Evolutionary conservation across 2,797 vertebrate genomes (phyloP), one percentile per base, ranked within the genome.

Genomic region (Orientallactaga sibirica): DNA sequence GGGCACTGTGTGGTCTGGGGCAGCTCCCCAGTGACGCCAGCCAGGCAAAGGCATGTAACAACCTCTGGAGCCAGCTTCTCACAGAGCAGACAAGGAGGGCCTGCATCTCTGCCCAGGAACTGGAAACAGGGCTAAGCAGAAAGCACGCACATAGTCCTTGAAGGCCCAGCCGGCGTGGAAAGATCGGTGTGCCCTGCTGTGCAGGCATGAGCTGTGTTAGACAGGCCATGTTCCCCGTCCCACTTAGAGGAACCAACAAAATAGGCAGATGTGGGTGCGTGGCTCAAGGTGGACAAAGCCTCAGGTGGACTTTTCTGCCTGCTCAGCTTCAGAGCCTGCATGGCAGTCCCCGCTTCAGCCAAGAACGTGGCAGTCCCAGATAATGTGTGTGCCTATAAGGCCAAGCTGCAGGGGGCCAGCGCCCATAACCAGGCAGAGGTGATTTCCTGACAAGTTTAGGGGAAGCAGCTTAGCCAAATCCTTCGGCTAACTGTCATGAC

Each of bases 351-450:
- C 20, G 41, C 76, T 24, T 10, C 70, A 9, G 52, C 25, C 5
- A 7, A 52, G 8, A 86, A 29, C 1, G 20, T 29, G 9, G 83
- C 19, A 2, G 7, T 27, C 33, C 48, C 66, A 5, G 33, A 19
- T 48, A 75, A 61, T 12, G 0, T 22, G 1, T 19, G 61, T 43
- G 66, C 76, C n/a, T 20, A 15, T n/a, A 37, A 55, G 64, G 84
- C 64, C 33, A 15, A 33, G 67, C 64, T 19, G 1, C 3, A 4
- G 22, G 8, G 16, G 0, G 0, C 22, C 20, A 14, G 24, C n/a
- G 41, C 18, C 75, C 37, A 2, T 2, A 1, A 33, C 29, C 24
- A 0, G 52, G 19, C 62, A 1, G 0, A 25, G 14, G 33, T 15
- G 1, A 22, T 4, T 7, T 0, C 19, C 27, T 10, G n/a, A 24